phyloP scores from a whole-genome alignment of 1,140 invertebrate genomes.

The Calephelis nemesis region DNA sequence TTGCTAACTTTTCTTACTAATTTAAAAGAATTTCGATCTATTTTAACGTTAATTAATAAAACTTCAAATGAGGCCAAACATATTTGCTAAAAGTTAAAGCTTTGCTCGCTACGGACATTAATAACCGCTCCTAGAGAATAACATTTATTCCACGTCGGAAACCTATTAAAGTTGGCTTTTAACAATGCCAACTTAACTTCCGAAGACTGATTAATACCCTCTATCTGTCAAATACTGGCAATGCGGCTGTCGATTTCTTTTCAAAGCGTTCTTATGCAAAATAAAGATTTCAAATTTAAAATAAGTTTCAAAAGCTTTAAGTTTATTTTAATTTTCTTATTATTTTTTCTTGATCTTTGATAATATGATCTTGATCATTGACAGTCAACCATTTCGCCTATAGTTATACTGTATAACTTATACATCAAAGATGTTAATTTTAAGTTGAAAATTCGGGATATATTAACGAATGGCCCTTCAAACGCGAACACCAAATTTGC shows the following conservation, averaged over 20 bases:
- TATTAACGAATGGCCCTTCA: too few relatives aligned
- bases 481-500: too few relatives aligned
- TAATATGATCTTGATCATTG: too few relatives aligned
- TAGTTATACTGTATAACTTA: too few relatives aligned
- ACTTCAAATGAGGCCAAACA: constrained; percentile 1
- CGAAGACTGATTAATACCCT: not conserved
- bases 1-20: constrained; percentile 2
- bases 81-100: not conserved
- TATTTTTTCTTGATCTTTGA: too few relatives aligned
- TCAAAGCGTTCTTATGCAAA: too few relatives aligned
- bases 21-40: constrained; percentile 2
- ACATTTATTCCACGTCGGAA: constrained; percentile 20
- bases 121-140: constrained; percentile 12
- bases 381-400: too few relatives aligned
- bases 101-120: constrained; percentile 10
- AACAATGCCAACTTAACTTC: constrained; percentile 21
- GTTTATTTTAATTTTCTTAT: too few relatives aligned
- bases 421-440: too few relatives aligned
- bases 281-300: too few relatives aligned
- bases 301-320: too few relatives aligned
- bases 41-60: constrained; percentile 14
- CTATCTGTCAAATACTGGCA: not conserved
- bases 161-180: constrained; percentile 21
- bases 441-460: too few relatives aligned
- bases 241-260: not conserved